Evolutionary conservation across 2,888 invertebrate species (phyloP).

Genomic region (Tortrix viridana): DNA sequence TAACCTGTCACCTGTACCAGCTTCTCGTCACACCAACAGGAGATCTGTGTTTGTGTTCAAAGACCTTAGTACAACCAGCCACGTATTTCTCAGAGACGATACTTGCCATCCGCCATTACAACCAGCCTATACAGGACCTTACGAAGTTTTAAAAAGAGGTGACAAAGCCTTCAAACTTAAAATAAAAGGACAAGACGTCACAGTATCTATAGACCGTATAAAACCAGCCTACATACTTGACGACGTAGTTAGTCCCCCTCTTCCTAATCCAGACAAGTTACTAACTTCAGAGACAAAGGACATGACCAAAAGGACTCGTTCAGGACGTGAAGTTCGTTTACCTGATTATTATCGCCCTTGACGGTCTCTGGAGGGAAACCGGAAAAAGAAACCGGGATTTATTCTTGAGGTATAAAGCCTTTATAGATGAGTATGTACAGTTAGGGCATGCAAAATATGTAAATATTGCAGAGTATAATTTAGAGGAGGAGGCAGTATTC

Average conservation of each 20-base stretch:
- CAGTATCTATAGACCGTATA: slow-evolving; percentile 42
- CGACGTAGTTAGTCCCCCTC: neutral
- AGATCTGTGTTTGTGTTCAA: slow-evolving; percentile 37
- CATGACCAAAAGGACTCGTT: neutral
- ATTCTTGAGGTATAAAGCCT: neutral
- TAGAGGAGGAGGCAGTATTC: slow-evolving; percentile 22
- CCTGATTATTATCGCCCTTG: too few species aligned
- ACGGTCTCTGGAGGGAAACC: slow-evolving; percentile 12
- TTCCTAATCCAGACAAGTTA: neutral
- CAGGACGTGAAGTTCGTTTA: neutral
- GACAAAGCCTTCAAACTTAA: slow-evolving; percentile 33
- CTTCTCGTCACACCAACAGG: slow-evolving; percentile 27
- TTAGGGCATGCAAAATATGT: slow-evolving; percentile 21
- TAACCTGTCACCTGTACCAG: slow-evolving; percentile 28
- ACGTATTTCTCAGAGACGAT: slow-evolving; percentile 43
- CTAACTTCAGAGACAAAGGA: neutral
- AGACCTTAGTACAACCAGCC: slow-evolving; percentile 37
- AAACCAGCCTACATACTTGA: slow-evolving; percentile 42
- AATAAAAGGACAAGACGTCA: slow-evolving; percentile 30
- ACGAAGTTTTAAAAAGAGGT: slow-evolving; percentile 32
- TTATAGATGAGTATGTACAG: too few species aligned
- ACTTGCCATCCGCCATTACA: slow-evolving; percentile 12
- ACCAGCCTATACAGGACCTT: slow-evolving; percentile 39
- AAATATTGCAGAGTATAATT: slow-evolving; percentile 15
- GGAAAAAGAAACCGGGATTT: too few species aligned